Conservation (phyloP, 2,888 invertebrate species). For the Chrysolina americana region DNA sequence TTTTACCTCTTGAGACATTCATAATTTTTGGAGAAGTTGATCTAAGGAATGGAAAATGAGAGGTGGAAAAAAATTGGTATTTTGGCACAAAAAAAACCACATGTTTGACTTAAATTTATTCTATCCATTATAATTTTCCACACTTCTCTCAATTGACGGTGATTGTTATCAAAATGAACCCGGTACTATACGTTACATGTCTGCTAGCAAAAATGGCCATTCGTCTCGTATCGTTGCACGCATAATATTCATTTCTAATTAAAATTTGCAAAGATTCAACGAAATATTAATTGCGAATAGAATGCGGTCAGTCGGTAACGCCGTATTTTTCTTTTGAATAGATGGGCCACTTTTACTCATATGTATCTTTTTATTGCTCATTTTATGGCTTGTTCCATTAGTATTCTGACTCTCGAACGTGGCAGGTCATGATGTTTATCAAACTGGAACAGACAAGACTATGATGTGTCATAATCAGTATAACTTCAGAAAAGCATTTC, state of each 20-base stretch:
- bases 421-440: background rate
- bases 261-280: constrained; percentile 11
- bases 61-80: too few species aligned
- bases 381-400: constrained; percentile 14
- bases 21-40: too few species aligned
- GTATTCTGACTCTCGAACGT: constrained; percentile 1
- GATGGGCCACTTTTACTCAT: constrained; percentile 11
- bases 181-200: background rate
- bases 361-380: background rate
- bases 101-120: too few species aligned
- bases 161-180: background rate
- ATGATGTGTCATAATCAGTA: too few species aligned
- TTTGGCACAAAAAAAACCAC: too few species aligned
- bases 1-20: too few species aligned
- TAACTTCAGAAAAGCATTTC: too few species aligned
- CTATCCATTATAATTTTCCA: too few species aligned
- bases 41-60: too few species aligned
- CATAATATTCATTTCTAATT: constrained; percentile 5
- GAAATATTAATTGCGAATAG: constrained; percentile 12
- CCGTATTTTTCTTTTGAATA: background rate
- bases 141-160: too few species aligned
- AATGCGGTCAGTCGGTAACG: constrained; percentile 10
- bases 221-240: background rate
- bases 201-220: background rate
- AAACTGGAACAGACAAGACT: background rate